Base-by-base conservation (phyloP, 2,888 invertebrate species). In the Fabriciana adippe region DNA sequence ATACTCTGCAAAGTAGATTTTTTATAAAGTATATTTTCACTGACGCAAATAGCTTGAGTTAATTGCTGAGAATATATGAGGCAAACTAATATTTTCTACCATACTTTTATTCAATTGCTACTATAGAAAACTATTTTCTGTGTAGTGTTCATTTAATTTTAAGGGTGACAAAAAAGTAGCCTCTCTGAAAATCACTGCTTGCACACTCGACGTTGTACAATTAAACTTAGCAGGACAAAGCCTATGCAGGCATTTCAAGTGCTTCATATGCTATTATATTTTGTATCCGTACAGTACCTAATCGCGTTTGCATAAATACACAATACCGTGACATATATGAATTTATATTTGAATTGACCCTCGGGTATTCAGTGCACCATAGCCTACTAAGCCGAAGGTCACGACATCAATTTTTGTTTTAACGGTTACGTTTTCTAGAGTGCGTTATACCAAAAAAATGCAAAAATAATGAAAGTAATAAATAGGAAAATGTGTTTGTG, bases 261-360 rank as follows among this genome's bases (percentile, higher is more conserved):
- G 70, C 72, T 72, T 72, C 72, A 55, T 64, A 70, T 60, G 50
- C 69, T 66, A 68, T 70, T 66, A 72, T 69, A 69, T 71, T 71
- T 69, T 69, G 61, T 69, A 61, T 65, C 47, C 55, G 57, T 63
- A 62, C 67, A 69, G 71, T 71, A n/a, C n/a, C n/a, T n/a, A 71
- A 71, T 69, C 67, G 67, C 51, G 67, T 71, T 71, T 71, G 64
- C 66, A 66, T 61, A 64, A 61, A 68, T 57, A 69, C 64, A 64
- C 54, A 55, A 64, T 67, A 71, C 64, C 54, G 47, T 53, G 18
- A 66, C 55, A 67, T 60, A 59, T 59, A 59, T 48, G 26, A 59
- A 47, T 48, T 48, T 26, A 59, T 47, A 59, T 59, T 59, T 8
- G 59, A 5, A 48, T 59, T 48, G 59, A 41, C 35, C 35, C 8